Evolutionary conservation across 2,888 invertebrate genomes (phyloP).

Genomic region (Taenaris catops): DNA sequence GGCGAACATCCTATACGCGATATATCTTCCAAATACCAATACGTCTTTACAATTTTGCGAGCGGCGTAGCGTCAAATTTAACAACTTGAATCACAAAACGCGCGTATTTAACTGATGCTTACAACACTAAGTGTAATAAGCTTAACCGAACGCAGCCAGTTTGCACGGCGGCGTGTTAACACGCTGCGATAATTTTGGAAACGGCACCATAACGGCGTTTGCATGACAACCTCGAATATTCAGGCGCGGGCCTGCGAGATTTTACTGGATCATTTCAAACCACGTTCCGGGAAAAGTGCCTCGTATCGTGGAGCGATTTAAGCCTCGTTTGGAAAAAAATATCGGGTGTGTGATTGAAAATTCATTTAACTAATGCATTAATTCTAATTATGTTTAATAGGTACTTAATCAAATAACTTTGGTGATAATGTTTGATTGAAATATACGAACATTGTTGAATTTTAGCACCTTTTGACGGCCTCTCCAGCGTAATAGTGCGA

Average conservation of each 20-base stretch:
- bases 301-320: conserved; percentile 7
- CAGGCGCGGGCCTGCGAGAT: conserved; percentile 8
- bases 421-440: no score
- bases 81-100: conserved; percentile 12
- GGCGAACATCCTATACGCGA: no score
- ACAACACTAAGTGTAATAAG: conserved; percentile 51
- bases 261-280: conserved; percentile 12
- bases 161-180: conserved; percentile 38
- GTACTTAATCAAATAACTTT: no score
- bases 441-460: no score
- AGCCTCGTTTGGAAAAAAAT: conserved; percentile 7
- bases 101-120: conserved; percentile 28
- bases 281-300: conserved; percentile 7
- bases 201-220: conserved; percentile 22
- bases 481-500: no score
- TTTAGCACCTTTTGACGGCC: no score
- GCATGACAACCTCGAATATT: conserved; percentile 17
- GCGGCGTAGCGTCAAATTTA: no score
- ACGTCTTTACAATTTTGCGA: no score
- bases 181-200: conserved; percentile 40
- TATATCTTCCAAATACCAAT: no score
- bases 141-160: conserved; percentile 44
- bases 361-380: background rate
- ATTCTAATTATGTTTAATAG: background rate
- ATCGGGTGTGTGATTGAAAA: background rate